Evolutionary conservation across 2,113 vertebrate species (phyloP), one percentile per base, ranked within the genome.

Genomic region (Quiscalus mexicanus): DNA sequence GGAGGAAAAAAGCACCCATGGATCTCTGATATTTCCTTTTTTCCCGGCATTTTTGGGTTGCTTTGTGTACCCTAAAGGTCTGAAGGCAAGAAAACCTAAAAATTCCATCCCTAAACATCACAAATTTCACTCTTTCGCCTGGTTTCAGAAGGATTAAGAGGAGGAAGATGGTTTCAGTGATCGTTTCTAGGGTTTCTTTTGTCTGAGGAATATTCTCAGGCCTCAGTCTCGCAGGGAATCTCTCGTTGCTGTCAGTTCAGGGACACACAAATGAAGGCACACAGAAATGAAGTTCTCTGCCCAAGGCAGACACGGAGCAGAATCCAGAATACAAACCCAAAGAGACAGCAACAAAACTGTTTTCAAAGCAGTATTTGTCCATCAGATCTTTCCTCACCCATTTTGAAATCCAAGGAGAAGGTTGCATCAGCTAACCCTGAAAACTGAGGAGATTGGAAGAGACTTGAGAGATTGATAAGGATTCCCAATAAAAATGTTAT

Each of bases 271-370:
- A 27, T n/a, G 55, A 90, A 95, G 64, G 52, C 83, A 47, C 47
- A 47, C 18, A 60, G 95, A 75, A 92, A 80, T 83, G 94, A 95
- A 95, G 85, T 80, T 76, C 58, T 22, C 15, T 90, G 94, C 92
- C 90, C 88, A 92, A 86, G 90, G 90, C 94, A 96, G 91, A 93
- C 85, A 93, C 71, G 33, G 53, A 90, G 76, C 88, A 97, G 91
- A 93, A 77, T 62, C 68, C 76, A 83, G 79, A 87, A 74, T 13
- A 67, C 73, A 95, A 95, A 95, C 68, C 73, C 64, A 13, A 78
- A 88, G 90, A 92, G 93, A 96, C 93, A 95, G 86, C 84, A 60
- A 79, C 37, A 92, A 78, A 84, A 58, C 56, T 75, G 59, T 73
- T 86, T 87, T 77, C 68, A 70, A 33, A 78, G 47, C 4, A 70